Evolutionary conservation across 2,797 vertebrate genomes (phyloP).

Genomic region (Chanos chanos): DNA sequence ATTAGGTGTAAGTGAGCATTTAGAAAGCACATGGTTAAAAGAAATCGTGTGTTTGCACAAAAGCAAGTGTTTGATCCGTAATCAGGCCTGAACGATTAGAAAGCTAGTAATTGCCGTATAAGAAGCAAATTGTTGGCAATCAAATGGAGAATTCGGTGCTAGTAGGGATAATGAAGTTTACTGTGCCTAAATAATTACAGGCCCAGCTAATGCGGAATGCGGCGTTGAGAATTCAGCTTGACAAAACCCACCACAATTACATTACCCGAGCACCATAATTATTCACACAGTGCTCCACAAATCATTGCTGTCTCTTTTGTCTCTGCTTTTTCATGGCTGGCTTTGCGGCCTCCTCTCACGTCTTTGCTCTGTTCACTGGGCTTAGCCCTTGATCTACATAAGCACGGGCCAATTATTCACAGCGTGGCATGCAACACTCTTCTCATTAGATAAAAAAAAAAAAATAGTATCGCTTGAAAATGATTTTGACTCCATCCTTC

Average conservation of each 20-base stretch:
- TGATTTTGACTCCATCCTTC: too few relatives aligned
- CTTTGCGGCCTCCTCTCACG: too few relatives aligned
- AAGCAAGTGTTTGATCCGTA: conserved; percentile 48
- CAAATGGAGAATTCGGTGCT: conserved; percentile 67
- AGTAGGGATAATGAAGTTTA: conserved; percentile 76
- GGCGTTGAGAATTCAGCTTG: conserved; percentile 55
- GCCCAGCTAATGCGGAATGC: conserved; percentile 64
- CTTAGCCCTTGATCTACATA: too few relatives aligned
- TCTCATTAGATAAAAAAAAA: too few relatives aligned
- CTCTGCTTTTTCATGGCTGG: not conserved
- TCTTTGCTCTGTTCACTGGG: too few relatives aligned
- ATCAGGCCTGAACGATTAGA: conserved; percentile 58
- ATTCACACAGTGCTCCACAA: conserved; percentile 50
- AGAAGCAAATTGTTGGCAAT: conserved; percentile 72
- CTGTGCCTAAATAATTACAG: conserved; percentile 75
- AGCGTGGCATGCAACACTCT: too few relatives aligned
- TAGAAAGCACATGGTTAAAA: not conserved
- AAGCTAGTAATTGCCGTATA: conserved; percentile 77
- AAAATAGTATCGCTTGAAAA: too few relatives aligned
- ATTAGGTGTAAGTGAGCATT: not conserved
- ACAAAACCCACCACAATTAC: conserved; percentile 66
- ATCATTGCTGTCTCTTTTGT: conserved; percentile 23
- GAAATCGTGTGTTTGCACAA: not conserved
- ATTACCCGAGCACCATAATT: conserved; percentile 55
- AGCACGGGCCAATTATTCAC: too few relatives aligned